Conservation (phyloP, 2,113 vertebrate genomes). For the Anguilla rostrata region DNA sequence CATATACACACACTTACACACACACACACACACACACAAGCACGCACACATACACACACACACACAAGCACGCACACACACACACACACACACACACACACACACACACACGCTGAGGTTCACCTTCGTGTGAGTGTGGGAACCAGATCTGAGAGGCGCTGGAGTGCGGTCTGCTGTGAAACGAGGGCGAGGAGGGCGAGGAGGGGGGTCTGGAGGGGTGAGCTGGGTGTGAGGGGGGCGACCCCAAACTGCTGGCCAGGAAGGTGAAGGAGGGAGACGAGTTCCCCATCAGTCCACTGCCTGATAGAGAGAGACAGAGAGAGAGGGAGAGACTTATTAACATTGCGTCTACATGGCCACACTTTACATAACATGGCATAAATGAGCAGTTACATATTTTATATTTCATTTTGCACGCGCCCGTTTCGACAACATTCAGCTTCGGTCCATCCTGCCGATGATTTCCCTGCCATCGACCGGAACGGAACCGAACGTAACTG, state of each 20-base stretch:
- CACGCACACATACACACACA: no score
- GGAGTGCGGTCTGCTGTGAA: conserved; percentile 84
- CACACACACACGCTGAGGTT: neutral
- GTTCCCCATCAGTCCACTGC: conserved; percentile 92
- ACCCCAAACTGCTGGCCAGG: conserved; percentile 90
- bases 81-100: neutral
- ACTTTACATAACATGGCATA: neutral
- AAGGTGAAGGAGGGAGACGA: conserved; percentile 92
- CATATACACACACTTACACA: neutral
- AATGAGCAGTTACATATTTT: neutral
- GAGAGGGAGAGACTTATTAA: neutral
- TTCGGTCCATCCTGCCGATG: no score
- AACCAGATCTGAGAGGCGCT: conserved; percentile 95
- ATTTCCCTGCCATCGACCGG: no score
- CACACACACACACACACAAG: neutral
- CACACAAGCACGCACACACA: no score
- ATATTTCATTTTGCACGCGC: neutral
- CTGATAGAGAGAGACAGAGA: conserved; percentile 50
- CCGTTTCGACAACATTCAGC: neutral
- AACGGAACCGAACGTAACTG: no score
- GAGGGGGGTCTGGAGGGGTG: conserved; percentile 81
- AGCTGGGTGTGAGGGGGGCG: conserved; percentile 75
- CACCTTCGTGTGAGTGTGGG: conserved; percentile 93
- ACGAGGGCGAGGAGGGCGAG: conserved; percentile 86
- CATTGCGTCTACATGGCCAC: neutral